Percentiles rank a stretch among this genome's conserved stretches.
These are phyloP conservation scores for Macaria notata DNA, from an alignment of 2,888 invertebrate genomes.

Conservation along the genomic window DNA sequence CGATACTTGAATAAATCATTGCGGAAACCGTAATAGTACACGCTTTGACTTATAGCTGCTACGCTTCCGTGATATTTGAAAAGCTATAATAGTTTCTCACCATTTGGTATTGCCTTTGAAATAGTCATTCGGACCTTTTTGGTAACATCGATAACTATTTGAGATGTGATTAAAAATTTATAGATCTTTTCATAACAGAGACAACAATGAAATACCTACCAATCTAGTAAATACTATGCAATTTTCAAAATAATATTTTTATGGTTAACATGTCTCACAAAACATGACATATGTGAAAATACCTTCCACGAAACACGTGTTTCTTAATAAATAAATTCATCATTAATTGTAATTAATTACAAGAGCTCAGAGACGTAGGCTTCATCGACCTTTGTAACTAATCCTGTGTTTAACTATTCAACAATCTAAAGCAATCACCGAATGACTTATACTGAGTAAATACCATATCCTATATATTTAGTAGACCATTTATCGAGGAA, in stretches of 20 bases:
- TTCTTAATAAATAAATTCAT: conserved; percentile 12
- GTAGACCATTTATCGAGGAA: no score
- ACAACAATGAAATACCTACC: no score
- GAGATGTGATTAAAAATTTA: no score
- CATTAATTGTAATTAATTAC: conserved; percentile 11
- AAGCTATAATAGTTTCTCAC: background rate
- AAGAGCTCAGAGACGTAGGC: conserved; percentile 1
- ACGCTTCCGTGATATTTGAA: conserved; percentile 13
- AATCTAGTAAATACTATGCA: no score
- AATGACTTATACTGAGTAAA: no score
- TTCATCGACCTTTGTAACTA: conserved; percentile 6
- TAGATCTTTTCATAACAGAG: no score
- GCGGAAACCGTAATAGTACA: conserved; percentile 29
- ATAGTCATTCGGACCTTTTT: no score
- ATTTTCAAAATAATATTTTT: no score
- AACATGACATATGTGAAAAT: background rate
- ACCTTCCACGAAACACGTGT: conserved; percentile 1
- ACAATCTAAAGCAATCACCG: conserved; percentile 1
- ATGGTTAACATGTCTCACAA: background rate
- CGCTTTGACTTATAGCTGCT: conserved; percentile 28
- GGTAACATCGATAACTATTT: no score
- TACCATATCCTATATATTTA: no score
- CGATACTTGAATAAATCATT: conserved; percentile 33
- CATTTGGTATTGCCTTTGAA: no score
- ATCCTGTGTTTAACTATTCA: conserved; percentile 11